Base-by-base conservation (phyloP, 2,888 invertebrate genomes). In the Panopea generosa region DNA sequence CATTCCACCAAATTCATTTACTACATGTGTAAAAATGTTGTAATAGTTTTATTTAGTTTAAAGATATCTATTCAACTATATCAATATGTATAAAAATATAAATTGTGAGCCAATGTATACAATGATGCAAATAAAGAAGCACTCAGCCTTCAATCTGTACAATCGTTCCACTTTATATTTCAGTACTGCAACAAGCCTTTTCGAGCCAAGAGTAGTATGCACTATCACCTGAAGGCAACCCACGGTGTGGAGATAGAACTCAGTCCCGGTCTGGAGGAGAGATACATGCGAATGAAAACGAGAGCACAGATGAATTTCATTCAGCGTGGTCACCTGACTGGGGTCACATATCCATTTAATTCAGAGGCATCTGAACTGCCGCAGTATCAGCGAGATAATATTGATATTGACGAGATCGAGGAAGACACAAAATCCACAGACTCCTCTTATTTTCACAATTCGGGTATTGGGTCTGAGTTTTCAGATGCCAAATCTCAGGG, bases 111-210 rank as follows among this genome's bases (percentile, higher is more conserved):
- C n/a, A n/a, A n/a, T n/a, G n/a, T n/a, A n/a, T n/a, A n/a, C n/a
- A n/a, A n/a, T n/a, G n/a, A n/a, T n/a, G n/a, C n/a, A n/a, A n/a
- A n/a, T n/a, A n/a, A n/a, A n/a, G n/a, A n/a, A n/a, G n/a, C n/a
- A n/a, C n/a, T n/a, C n/a, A n/a, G n/a, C n/a, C n/a, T n/a, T n/a
- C n/a, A n/a, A n/a, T n/a, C n/a, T n/a, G n/a, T n/a, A n/a, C n/a
- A n/a, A n/a, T n/a, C n/a, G n/a, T n/a, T n/a, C n/a, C n/a, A n/a
- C n/a, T n/a, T n/a, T 52, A 24, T 55, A 43, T 82, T 83, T 38
- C 83, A 90, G 89, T 82, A 82, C n/a, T 91, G 90, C 84, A 85
- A 83, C 9, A 90, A 90, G 75, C 86, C 86, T 33, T 91, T 91
- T 83, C 88, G 89, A 67, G 90, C 90, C 40, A 90, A 90, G 67